Base-by-base conservation (phyloP, 2,797 vertebrate genomes). In the Molothrus ater region DNA sequence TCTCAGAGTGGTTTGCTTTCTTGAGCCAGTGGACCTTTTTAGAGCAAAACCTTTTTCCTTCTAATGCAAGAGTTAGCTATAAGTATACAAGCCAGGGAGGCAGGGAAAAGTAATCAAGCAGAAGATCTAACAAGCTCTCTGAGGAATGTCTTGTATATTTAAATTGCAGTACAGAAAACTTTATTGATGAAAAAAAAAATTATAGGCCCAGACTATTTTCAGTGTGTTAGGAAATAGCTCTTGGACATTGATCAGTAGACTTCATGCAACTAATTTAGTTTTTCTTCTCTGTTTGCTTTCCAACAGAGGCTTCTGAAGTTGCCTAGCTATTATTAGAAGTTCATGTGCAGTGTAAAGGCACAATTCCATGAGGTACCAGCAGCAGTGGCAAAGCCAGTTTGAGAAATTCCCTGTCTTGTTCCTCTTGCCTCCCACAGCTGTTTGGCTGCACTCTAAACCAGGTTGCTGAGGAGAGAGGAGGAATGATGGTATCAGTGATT, bases 291-390 rank as follows among this genome's bases (percentile, higher is more conserved):
- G 61, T 93, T 85, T 90, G 38, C 70, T 90, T 91, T 92, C 78
- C 48, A 90, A 20, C 51, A 88, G 68, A 84, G 68, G 45, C 56
- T 92, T 95, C 74, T 86, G 86, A 86, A 87, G 64, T 85, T 92
- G n/a, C 32, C 34, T 90, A 74, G 61, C 38, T 86, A n/a, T 70
- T 88, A 61, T 70, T 93, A 96, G 80, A 86, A 90, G 64, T 82
- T 66, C 11, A 34, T 24, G 25, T 88, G 56, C 60, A 71, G 38
- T 60, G 59, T 70, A 88, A 84, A 81, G 70, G 66, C 87, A 40
- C 10, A 51, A 1, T 70, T 84, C 20, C 43, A n/a, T 79, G 42
- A 76, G 42, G 59, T 72, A 47, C 45, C 66, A 71, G 61, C 29
- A 57, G 34, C 34, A 50, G 53, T 61, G 57, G 72, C 82, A 71